Evolutionary conservation across 2,113 vertebrate genomes (phyloP).

Genomic region (Eclectus roratus): DNA sequence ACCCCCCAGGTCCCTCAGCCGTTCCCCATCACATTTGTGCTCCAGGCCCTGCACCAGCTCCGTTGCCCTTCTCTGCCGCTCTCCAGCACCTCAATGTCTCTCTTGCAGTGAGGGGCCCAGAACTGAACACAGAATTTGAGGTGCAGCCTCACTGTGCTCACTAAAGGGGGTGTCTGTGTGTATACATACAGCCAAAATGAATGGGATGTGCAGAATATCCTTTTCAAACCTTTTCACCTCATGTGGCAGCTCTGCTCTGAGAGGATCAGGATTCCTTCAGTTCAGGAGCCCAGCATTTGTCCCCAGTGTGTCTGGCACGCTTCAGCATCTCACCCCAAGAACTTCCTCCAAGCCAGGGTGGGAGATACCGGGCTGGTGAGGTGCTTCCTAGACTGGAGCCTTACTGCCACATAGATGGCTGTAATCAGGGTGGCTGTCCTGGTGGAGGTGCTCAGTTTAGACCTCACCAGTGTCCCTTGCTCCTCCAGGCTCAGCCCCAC

Average conservation of each 20-base stretch:
- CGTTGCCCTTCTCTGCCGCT: not conserved
- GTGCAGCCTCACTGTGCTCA: not conserved
- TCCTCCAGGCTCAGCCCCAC: not conserved
- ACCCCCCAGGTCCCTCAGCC: not conserved
- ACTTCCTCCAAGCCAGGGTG: not conserved
- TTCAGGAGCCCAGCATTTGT: not conserved
- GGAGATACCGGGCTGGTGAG: not conserved
- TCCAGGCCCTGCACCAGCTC: not conserved
- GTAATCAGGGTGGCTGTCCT: fast-evolving
- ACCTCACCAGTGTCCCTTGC: fast-evolving
- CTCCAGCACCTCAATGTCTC: not conserved
- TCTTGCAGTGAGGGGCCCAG: not conserved
- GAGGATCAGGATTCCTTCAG: not conserved
- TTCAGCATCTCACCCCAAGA: not conserved
- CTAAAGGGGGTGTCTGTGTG: fast-evolving
- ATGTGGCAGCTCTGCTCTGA: fast-evolving
- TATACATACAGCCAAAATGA: not conserved
- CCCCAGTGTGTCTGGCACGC: fast-evolving
- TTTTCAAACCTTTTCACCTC: not conserved
- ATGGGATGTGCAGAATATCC: not conserved
- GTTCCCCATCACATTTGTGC: not conserved
- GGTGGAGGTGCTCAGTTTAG: not conserved
- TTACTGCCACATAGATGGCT: not conserved
- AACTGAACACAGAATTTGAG: not conserved
- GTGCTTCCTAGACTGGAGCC: not conserved